phyloP scores from a whole-genome alignment of 2,797 vertebrate species.

The Chromobotia macracanthus region DNA sequence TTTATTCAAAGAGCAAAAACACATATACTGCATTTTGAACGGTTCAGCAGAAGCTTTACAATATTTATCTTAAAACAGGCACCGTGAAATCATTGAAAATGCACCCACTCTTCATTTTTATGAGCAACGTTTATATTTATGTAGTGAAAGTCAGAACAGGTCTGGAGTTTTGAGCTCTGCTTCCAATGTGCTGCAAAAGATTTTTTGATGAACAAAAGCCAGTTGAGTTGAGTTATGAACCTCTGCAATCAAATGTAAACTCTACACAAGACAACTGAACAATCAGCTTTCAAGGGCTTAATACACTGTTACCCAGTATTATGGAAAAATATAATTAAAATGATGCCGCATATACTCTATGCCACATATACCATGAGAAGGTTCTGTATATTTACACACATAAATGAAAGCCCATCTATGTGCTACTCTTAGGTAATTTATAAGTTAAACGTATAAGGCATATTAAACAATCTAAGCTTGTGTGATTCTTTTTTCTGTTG shows the following conservation, averaged over 20 bases:
- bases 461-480: neutral
- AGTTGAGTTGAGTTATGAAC: too few relatives aligned
- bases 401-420: too few relatives aligned
- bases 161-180: constrained; percentile 47
- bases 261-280: constrained; percentile 8
- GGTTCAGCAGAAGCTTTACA: constrained; percentile 54
- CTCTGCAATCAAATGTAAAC: neutral
- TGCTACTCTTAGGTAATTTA: too few relatives aligned
- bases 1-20: constrained; percentile 55
- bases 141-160: constrained; percentile 53
- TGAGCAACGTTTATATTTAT: constrained; percentile 65
- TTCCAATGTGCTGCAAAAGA: constrained; percentile 65
- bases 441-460: too few relatives aligned
- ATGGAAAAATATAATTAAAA: too few relatives aligned
- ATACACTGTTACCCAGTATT: too few relatives aligned
- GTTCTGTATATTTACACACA: too few relatives aligned
- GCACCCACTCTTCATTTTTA: constrained; percentile 66
- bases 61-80: constrained; percentile 56
- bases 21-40: constrained; percentile 42
- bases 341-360: too few relatives aligned
- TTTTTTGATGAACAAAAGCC: constrained; percentile 60
- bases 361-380: too few relatives aligned
- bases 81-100: constrained; percentile 62
- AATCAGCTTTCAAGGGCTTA: neutral
- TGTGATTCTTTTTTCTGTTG: neutral